Evolutionary conservation across 2,888 invertebrate species (phyloP), one percentile per base, ranked within the genome.

Genomic region (Eretmocerus hayati): DNA sequence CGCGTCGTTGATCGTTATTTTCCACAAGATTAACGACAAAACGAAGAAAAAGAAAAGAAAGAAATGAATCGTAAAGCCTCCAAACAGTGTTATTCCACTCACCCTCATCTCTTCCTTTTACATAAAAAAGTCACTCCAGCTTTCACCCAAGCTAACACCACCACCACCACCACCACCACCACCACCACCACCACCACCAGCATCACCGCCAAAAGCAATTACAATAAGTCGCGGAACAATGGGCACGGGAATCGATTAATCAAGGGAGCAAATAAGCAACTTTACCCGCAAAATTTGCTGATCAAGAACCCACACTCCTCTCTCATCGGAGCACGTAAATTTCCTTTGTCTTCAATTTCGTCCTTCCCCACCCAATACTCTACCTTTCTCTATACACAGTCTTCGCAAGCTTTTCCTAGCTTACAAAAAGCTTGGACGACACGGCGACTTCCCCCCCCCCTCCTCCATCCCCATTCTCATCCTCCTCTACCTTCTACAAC

Each of bases 281-380:
- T 30, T 41, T 41, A n/a, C 31, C 19, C 41, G 41, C 26, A 41
- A 41, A 41, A 30, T 23, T 18, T 22, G n/a, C n/a, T 5, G 32
- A 26, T 26, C 26, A 26, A 26, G 26, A 26, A 9, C 26, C 26
- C 6, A 6, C 26, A 11, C 26, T 26, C n/a, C n/a, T n/a, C n/a
- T n/a, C 30, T 30, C 30, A 6, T 30, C 5, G 2, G 13, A 1
- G 4, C 41, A 16, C 38, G 45, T 23, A 43, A 44, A 51, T 41
- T 37, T 19, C 32, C 47, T 45, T 45, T 51, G 48, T 48, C 44
- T 45, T 41, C 38, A 11, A 26, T 26, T 26, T 11, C 26, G 26
- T 11, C 26, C 11, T n/a, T 36, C 36, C 35, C 6, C 35, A 5
- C 16, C 22, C 31, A 2, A 21, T 11, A 3, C 9, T 5, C 15